Evolutionary conservation across 2,113 vertebrate genomes (phyloP), one percentile per base, ranked within the genome.

Genomic region (Perognathus longimembris): DNA sequence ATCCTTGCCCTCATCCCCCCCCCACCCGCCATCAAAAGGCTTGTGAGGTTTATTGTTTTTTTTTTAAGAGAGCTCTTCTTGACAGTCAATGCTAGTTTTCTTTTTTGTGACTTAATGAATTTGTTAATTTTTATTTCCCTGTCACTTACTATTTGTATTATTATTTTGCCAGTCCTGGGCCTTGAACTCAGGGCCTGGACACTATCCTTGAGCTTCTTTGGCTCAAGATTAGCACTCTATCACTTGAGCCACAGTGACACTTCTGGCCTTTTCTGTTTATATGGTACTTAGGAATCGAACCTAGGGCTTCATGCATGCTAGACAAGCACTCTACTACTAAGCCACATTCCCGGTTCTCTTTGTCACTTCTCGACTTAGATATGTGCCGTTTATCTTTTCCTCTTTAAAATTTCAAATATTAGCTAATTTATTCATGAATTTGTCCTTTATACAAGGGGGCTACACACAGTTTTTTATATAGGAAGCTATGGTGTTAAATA

Each of bases 341-440:
- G n/a, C n/a, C n/a, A n/a, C n/a, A n/a, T n/a, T n/a, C n/a, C n/a
- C n/a, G n/a, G n/a, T n/a, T n/a, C n/a, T n/a, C n/a, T n/a, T 92
- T 69, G 21, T 45, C 5, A 32, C 36, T 67, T 32, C 10, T 90
- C 90, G 28, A 64, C 50, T 85, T 42, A 75, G 32, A 73, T 73
- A 42, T 59, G 0, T 88, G 20, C 38, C 59, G 2, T 36, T 76
- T 32, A 4, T 57, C 88, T 95, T 79, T 26, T 8, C 18, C 59
- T 0, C 3, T 54, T 91, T 81, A 90, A 15, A 4, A 50, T 90
- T 90, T 90, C 54, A 81, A 90, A 76, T 36, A 59, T 0, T 73
- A 88, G 5, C 32, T 84, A 77, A 87, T 50, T 87, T 84, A 87
- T 38, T n/a, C 61, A 40, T 80, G 64, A 71, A 50, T 50, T 21